These are phyloP conservation scores for Linyphia triangularis DNA, from an alignment of 2,888 invertebrate genomes.

Conservation along the genomic window DNA sequence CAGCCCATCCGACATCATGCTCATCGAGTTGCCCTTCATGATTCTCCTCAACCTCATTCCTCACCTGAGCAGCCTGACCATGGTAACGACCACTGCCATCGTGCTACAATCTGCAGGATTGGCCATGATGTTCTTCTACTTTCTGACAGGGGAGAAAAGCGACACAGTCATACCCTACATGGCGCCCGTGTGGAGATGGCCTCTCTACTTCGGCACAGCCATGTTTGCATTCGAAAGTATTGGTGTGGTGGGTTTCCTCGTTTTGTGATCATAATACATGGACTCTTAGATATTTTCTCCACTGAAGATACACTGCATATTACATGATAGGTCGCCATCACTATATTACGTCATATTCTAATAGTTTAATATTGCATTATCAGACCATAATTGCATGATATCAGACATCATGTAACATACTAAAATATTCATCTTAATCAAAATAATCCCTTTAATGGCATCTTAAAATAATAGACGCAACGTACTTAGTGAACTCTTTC, in stretches of 20 bases:
- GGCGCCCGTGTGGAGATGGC: slow-evolving; percentile 82
- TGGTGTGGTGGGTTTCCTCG: slow-evolving; percentile 81
- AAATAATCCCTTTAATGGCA: too few relatives aligned
- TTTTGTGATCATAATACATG: too few relatives aligned
- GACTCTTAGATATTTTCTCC: too few relatives aligned
- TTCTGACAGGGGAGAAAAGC: slow-evolving; percentile 88
- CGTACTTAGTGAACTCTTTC: too few relatives aligned
- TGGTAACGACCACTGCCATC: slow-evolving; percentile 91
- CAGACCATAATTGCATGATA: too few relatives aligned
- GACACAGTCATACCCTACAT: slow-evolving; percentile 81
- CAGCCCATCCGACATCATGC: neutral
- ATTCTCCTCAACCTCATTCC: slow-evolving; percentile 80
- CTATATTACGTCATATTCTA: too few relatives aligned
- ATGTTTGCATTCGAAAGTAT: slow-evolving; percentile 98
- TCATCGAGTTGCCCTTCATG: slow-evolving; percentile 73
- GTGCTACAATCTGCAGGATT: slow-evolving; percentile 89
- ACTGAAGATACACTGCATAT: too few relatives aligned
- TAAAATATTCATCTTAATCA: too few relatives aligned
- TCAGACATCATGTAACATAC: too few relatives aligned
- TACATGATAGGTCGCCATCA: too few relatives aligned
- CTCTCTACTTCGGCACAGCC: slow-evolving; percentile 95
- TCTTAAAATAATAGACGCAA: too few relatives aligned
- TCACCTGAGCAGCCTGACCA: slow-evolving; percentile 88
- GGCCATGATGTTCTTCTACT: slow-evolving; percentile 90
- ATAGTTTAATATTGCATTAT: too few relatives aligned